A percentile compares a stretch with the other conserved stretches of the same genome.
These are phyloP conservation scores for Folsomia manolachei DNA, from an alignment of 2,888 invertebrate genomes.

Conservation along the genomic window DNA sequence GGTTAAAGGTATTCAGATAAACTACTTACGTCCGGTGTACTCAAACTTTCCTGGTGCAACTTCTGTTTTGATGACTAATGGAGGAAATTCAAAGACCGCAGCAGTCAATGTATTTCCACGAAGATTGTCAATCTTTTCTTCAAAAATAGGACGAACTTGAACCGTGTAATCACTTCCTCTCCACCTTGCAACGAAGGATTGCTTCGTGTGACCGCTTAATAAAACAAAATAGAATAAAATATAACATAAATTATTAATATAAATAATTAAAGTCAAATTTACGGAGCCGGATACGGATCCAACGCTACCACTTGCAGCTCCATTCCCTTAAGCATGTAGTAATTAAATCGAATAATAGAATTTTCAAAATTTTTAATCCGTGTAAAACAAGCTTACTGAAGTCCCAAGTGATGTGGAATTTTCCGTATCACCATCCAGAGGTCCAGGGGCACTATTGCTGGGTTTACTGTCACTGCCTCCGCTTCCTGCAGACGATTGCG, in stretches of 20 bases:
- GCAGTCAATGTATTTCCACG: constrained; percentile 38
- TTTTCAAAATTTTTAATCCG: too few species aligned
- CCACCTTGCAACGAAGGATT: constrained; percentile 43
- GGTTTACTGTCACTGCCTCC: too few species aligned
- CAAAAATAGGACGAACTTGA: constrained; percentile 37
- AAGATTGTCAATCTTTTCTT: constrained; percentile 47
- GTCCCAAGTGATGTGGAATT: too few species aligned
- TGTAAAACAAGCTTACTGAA: too few species aligned
- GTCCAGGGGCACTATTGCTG: too few species aligned
- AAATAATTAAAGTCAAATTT: too few species aligned
- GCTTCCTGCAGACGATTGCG: neutral
- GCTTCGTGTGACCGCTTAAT: constrained; percentile 43
- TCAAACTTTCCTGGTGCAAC: constrained; percentile 26
- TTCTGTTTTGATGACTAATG: constrained; percentile 44
- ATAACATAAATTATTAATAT: too few species aligned
- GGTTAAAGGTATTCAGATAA: too few species aligned
- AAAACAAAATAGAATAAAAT: too few species aligned
- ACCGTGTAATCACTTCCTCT: constrained; percentile 14
- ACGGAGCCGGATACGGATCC: constrained; percentile 46
- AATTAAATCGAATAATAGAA: too few species aligned
- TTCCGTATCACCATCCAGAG: too few species aligned
- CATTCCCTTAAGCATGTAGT: constrained; percentile 12
- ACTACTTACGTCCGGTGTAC: constrained; percentile 41
- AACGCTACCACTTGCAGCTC: constrained; percentile 45
- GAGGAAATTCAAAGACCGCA: constrained; percentile 47